A percentile compares a stretch with the other conserved stretches of the same genome.
These are phyloP conservation scores for Platerodrilus igneus DNA, from an alignment of 2,888 invertebrate genomes.

Conservation along the genomic window DNA sequence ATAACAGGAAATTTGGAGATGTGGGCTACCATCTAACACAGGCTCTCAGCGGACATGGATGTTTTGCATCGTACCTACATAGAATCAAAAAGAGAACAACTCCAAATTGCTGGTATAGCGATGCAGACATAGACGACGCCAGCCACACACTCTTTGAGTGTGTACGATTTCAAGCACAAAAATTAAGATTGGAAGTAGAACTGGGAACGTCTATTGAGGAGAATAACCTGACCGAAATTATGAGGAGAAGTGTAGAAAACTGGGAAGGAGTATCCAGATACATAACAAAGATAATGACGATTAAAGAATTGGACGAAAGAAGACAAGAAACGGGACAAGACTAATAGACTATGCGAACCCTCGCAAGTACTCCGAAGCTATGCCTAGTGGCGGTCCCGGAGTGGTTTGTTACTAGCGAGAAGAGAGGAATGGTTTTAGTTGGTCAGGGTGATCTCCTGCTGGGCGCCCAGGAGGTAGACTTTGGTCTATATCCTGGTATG, in stretches of 20 bases:
- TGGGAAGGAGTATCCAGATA: neutral
- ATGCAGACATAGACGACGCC: neutral
- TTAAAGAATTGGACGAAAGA: neutral
- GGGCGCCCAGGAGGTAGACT: no score
- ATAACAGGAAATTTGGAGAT: neutral
- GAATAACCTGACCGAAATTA: neutral
- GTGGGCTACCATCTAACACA: constrained; percentile 1
- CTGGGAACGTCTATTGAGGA: neutral
- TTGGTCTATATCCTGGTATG: no score
- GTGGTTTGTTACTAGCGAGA: no score
- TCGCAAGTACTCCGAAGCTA: no score
- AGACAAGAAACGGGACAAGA: neutral
- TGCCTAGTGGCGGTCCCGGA: no score
- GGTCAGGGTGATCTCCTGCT: no score
- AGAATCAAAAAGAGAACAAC: neutral
- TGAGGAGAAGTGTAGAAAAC: neutral
- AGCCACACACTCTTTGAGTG: neutral
- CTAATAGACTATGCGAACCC: no score
- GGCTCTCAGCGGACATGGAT: neutral
- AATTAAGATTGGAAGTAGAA: neutral
- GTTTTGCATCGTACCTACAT: neutral
- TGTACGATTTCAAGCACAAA: no score
- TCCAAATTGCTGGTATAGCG: neutral
- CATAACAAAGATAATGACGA: neutral
- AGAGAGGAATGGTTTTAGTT: no score